These are phyloP conservation scores for Triops cancriformis DNA, from an alignment of 1,140 invertebrate species.

Conservation along the genomic window DNA sequence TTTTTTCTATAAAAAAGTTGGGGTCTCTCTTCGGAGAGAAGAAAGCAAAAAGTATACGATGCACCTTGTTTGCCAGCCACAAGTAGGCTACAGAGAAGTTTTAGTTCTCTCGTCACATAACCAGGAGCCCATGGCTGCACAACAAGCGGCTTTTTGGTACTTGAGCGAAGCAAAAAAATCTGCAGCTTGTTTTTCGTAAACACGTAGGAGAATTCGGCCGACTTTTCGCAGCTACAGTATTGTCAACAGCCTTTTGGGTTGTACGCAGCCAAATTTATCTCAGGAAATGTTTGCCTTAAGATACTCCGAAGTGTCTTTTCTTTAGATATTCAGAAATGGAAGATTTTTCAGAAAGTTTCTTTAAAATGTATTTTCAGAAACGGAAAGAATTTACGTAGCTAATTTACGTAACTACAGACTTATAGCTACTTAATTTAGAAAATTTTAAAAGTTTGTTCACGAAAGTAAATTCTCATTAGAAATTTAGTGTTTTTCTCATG, in stretches of 20 bases:
- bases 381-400: too few relatives aligned
- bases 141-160: background rate
- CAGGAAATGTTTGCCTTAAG: too few relatives aligned
- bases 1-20: background rate
- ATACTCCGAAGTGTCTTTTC: too few relatives aligned
- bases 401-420: too few relatives aligned
- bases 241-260: constrained; percentile 9
- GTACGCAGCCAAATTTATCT: background rate
- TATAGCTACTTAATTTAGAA: too few relatives aligned
- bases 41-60: background rate
- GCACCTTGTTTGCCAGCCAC: background rate
- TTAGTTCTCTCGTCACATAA: background rate
- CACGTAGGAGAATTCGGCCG: background rate
- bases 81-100: background rate
- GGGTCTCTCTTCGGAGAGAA: too few relatives aligned
- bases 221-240: background rate
- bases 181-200: constrained; percentile 1
- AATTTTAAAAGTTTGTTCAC: too few relatives aligned
- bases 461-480: too few relatives aligned
- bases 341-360: too few relatives aligned
- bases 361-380: too few relatives aligned
- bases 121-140: background rate
- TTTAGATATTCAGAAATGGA: too few relatives aligned
- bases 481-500: too few relatives aligned
- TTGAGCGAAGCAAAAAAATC: background rate